These are phyloP conservation scores for Sphenopsis melanotis DNA, from an alignment of 2,797 vertebrate genomes.

Conservation along the genomic window DNA sequence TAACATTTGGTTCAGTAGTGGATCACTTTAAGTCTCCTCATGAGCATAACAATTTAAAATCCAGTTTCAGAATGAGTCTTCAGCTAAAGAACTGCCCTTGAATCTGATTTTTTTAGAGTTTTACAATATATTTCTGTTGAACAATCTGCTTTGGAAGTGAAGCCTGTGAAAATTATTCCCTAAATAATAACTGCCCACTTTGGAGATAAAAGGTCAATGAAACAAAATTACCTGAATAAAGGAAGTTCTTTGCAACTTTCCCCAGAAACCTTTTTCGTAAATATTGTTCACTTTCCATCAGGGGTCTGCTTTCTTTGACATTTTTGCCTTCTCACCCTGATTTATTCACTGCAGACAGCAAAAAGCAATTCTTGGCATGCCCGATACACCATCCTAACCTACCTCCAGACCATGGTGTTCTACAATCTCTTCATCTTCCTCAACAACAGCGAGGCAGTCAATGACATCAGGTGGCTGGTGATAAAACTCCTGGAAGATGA, in stretches of 20 bases:
- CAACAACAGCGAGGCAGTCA: conserved; percentile 83
- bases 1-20: background rate
- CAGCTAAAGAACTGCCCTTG: background rate
- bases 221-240: background rate
- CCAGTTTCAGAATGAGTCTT: background rate
- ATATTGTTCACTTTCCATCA: background rate
- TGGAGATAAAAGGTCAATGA: background rate
- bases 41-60: background rate
- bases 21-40: background rate
- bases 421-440: conserved; percentile 98
- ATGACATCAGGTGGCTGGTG: conserved; percentile 84
- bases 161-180: background rate
- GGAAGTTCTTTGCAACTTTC: background rate
- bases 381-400: conserved; percentile 92
- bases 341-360: conserved; percentile 82
- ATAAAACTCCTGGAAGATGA: conserved; percentile 91
- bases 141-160: background rate
- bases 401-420: conserved; percentile 98
- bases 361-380: conserved; percentile 96
- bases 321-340: background rate
- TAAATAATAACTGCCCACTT: background rate
- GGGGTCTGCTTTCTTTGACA: background rate
- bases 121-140: background rate
- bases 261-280: background rate
- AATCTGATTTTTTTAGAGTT: background rate